Base-by-base conservation (phyloP, 2,888 invertebrate genomes). In the Selenia dentaria region DNA sequence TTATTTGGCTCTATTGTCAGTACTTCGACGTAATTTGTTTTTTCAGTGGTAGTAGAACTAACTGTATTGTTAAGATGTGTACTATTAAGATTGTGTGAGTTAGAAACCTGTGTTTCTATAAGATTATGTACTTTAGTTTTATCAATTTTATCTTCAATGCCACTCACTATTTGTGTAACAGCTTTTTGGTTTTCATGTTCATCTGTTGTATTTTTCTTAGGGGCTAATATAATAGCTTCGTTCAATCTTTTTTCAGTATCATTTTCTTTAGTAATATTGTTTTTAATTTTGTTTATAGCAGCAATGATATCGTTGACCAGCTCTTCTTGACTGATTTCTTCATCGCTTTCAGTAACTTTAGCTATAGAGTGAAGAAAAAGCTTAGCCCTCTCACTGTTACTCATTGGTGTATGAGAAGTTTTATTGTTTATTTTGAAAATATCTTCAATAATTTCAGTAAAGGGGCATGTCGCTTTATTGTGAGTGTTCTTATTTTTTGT, bases 331-430 rank as follows among this genome's bases (percentile, higher is more conserved):
- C 70, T 70, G 46, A 66, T 67, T 40, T 80, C 74, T 2, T 67
- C 62, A 32, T 73, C 74, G 20, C 70, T 72, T 34, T 74, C 71
- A 11, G 79, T 74, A 0, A 80, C 67, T 75, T 91, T 86, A 78
- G 94, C 94, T 83, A 93, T 91, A 20, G 92, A 84, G 65, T 92
- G 79, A 6, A 87, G 44, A 24, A 94, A 68, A 90, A 92, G 50
- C 81, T 88, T 62, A 79, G 94, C 79, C 92, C 93, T 66, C 88
- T 92, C 67, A 85, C 80, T 62, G 32, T 79, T 77, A 62, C 75
- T 74, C 3, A 57, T 58, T 6, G 66, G 67, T 32, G 51, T 59
- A 9, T 67, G 57, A 10, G 70, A 66, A 9, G 67, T 78, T 62
- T 69, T 81, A 42, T 81, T 83, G 35, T 74, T 74, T 8, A 74